These are phyloP conservation scores for Biston betularia DNA, from an alignment of 2,888 invertebrate species.

Conservation along the genomic window DNA sequence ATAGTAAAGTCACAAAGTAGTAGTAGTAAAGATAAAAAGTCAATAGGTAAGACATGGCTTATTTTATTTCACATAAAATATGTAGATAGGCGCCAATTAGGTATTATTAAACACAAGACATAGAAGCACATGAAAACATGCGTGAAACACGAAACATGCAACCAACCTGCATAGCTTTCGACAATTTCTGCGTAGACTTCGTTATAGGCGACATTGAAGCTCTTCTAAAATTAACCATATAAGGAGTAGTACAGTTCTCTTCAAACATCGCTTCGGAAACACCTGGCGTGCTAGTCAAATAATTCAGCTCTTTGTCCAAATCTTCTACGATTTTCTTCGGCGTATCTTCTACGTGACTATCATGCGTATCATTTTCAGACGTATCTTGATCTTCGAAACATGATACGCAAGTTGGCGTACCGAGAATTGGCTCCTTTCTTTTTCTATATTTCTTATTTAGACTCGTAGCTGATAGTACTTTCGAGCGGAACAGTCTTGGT, in stretches of 20 bases:
- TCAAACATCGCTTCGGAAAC: conserved; percentile 63
- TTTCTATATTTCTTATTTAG: conserved; percentile 79
- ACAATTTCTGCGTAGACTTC: conserved; percentile 94
- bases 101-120: conserved; percentile 39
- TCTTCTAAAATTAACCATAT: conserved; percentile 83
- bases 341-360: conserved; percentile 55
- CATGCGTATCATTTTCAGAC: conserved; percentile 46
- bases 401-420: conserved; percentile 78
- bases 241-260: conserved; percentile 75
- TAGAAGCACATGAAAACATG: conserved; percentile 43
- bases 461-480: conserved; percentile 65
- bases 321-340: conserved; percentile 60
- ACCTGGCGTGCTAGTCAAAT: conserved; percentile 81
- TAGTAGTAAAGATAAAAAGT: no score
- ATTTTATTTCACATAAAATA: no score
- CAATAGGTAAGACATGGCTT: no score
- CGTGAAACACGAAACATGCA: conserved; percentile 40
- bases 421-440: conserved; percentile 59
- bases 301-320: conserved; percentile 58
- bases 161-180: conserved; percentile 95
- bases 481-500: conserved; percentile 75
- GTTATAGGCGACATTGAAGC: conserved; percentile 96
- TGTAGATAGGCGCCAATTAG: conserved; percentile 25
- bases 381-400: conserved; percentile 78
- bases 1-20: no score